Conservation (phyloP, 35 echinoderm and acorn worm species). For the Holothuria glaberrima region DNA sequence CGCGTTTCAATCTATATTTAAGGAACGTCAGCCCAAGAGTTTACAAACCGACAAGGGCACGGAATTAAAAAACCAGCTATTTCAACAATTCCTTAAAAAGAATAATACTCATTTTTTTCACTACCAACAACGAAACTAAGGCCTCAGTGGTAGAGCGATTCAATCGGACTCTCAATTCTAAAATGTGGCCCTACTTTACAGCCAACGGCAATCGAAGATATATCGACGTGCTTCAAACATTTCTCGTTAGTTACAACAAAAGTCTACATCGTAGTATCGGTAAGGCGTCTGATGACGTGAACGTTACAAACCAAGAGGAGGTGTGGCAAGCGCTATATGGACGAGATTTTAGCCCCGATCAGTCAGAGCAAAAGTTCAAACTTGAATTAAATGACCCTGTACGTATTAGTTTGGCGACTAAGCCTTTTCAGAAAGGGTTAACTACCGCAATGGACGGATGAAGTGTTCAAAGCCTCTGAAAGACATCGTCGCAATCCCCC, state of each 20-base stretch:
- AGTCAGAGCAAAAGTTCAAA: slow-evolving; percentile 24
- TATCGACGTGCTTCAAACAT: too few species aligned
- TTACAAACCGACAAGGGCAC: slow-evolving; percentile 53
- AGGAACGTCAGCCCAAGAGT: slow-evolving; percentile 17
- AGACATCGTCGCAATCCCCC: too few species aligned
- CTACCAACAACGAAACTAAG: too few species aligned
- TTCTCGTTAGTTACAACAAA: too few species aligned
- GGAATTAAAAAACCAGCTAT: slow-evolving; percentile 51
- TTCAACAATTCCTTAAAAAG: slow-evolving; percentile 55
- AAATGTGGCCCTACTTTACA: too few species aligned
- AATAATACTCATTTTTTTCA: slow-evolving; percentile 54
- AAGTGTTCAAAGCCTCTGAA: too few species aligned
- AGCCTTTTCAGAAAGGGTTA: slow-evolving; percentile 76
- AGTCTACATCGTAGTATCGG: slow-evolving; percentile 68
- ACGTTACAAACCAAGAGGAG: slow-evolving; percentile 52
- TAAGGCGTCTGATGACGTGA: slow-evolving; percentile 54
- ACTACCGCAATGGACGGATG: too few species aligned
- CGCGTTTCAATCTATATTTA: not conserved
- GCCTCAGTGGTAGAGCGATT: too few species aligned
- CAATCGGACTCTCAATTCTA: too few species aligned
- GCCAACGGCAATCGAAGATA: too few species aligned
- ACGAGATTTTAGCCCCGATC: not conserved
- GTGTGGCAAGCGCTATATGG: slow-evolving; percentile 71
- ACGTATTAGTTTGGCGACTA: too few species aligned
- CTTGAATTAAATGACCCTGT: too few species aligned